A percentile compares a stretch with the other conserved stretches of the same genome.
Conservation (phyloP, 2,113 vertebrate genomes). For the Rafetus swinhoei region DNA sequence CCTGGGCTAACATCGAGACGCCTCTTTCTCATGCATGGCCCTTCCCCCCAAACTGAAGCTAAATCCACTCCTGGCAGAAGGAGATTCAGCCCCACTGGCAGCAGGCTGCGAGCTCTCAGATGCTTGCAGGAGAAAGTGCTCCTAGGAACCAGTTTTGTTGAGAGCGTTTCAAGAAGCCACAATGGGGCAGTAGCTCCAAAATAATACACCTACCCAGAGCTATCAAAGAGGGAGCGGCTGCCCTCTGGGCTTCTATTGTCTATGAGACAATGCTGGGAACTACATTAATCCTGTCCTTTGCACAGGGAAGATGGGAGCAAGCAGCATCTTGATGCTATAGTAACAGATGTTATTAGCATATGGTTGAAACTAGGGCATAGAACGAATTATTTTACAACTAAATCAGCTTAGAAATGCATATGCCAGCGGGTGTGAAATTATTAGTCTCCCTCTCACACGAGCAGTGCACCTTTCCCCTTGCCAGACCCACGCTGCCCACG, state of each 20-base stretch:
- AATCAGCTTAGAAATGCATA: constrained; percentile 38
- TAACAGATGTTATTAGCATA: constrained; percentile 75
- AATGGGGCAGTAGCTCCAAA: background rate
- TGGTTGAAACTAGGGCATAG: constrained; percentile 70
- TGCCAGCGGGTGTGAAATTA: constrained; percentile 47
- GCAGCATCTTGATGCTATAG: constrained; percentile 49
- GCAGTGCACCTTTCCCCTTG: background rate
- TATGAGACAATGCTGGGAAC: background rate
- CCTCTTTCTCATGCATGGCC: background rate
- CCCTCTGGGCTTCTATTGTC: constrained; percentile 61
- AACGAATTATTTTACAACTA: constrained; percentile 60
- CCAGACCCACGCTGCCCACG: background rate
- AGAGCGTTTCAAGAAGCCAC: background rate
- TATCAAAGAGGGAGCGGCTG: constrained; percentile 26
- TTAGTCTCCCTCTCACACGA: background rate
- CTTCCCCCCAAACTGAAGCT: background rate
- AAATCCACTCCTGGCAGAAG: background rate
- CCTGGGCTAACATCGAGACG: background rate
- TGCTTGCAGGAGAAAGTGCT: background rate
- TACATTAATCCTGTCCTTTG: background rate
- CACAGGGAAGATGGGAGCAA: background rate
- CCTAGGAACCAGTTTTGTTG: background rate
- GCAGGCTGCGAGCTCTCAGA: background rate
- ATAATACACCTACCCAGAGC: background rate
- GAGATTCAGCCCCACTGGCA: background rate